These are phyloP conservation scores for Agrilus biguttatus DNA, from an alignment of 2,888 invertebrate species.

Conservation along the genomic window DNA sequence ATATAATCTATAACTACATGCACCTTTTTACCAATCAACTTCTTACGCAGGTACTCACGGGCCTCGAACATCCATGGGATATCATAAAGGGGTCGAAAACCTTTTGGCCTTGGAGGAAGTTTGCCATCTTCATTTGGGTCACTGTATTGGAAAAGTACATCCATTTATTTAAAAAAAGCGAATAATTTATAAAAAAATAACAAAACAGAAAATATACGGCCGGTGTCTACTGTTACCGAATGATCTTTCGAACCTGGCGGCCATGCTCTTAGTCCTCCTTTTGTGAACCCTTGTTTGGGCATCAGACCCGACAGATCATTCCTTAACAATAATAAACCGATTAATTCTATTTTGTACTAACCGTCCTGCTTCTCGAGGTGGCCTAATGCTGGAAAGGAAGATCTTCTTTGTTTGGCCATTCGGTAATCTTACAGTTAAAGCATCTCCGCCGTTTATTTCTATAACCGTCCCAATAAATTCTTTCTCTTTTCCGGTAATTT, in stretches of 20 bases:
- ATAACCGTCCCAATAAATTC: slow-evolving; percentile 71
- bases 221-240: too few relatives aligned
- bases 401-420: slow-evolving; percentile 77
- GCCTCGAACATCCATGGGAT: slow-evolving; percentile 99
- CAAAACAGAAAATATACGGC: too few relatives aligned
- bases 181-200: too few relatives aligned
- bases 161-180: not conserved
- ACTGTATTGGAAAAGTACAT: slow-evolving; percentile 18
- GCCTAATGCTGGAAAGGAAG: slow-evolving; percentile 89
- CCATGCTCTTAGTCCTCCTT: too few relatives aligned
- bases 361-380: slow-evolving; percentile 60
- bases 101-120: slow-evolving; percentile 52
- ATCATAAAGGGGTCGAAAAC: slow-evolving; percentile 86
- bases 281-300: too few relatives aligned
- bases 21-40: slow-evolving; percentile 88
- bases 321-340: not conserved
- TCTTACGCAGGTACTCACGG: slow-evolving; percentile 89
- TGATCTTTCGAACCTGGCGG: too few relatives aligned
- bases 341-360: slow-evolving; percentile 8
- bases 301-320: too few relatives aligned
- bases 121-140: slow-evolving; percentile 52
- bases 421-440: slow-evolving; percentile 67
- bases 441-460: slow-evolving; percentile 91
- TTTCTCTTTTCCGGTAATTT: slow-evolving; percentile 61
- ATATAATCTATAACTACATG: slow-evolving; percentile 89